Evolutionary conservation across 2,113 vertebrate genomes (phyloP).

Genomic region (Zapus hudsonius): DNA sequence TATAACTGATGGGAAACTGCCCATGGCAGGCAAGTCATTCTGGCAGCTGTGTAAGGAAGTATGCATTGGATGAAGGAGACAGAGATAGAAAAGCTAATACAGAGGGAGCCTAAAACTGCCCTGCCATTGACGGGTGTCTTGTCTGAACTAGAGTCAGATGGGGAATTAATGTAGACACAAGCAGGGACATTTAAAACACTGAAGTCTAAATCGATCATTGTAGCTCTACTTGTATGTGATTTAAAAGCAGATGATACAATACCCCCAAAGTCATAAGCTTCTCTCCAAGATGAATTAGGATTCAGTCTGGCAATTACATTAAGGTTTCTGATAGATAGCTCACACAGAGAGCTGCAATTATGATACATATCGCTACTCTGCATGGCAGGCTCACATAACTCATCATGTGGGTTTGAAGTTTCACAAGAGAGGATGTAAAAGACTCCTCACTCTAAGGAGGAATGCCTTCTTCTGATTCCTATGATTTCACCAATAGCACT

Average conservation of each 20-base stretch:
- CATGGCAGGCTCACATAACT: constrained; percentile 68
- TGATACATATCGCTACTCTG: constrained; percentile 73
- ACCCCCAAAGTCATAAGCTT: constrained; percentile 74
- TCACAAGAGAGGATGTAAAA: constrained; percentile 60
- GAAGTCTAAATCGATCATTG: constrained; percentile 76
- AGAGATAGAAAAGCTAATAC: background rate
- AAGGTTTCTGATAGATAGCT: constrained; percentile 78
- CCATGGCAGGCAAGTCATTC: background rate
- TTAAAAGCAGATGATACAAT: constrained; percentile 78
- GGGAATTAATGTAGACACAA: constrained; percentile 64
- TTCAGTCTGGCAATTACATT: constrained; percentile 80
- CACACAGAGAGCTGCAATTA: constrained; percentile 72
- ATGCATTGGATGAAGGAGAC: background rate
- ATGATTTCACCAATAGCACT: constrained; percentile 48
- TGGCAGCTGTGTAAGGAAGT: background rate
- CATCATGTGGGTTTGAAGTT: constrained; percentile 71
- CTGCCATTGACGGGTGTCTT: constrained; percentile 37
- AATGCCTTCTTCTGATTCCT: constrained; percentile 59
- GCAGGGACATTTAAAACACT: constrained; percentile 40
- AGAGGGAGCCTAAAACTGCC: background rate
- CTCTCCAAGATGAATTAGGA: constrained; percentile 75
- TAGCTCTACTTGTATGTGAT: constrained; percentile 65
- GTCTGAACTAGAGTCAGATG: constrained; percentile 13
- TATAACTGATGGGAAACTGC: background rate
- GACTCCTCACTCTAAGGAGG: background rate